Percentiles rank a stretch among this genome's conserved stretches.
Evolutionary conservation across 2,888 invertebrate species (phyloP).

Genomic region (Parnassius smintheus): DNA sequence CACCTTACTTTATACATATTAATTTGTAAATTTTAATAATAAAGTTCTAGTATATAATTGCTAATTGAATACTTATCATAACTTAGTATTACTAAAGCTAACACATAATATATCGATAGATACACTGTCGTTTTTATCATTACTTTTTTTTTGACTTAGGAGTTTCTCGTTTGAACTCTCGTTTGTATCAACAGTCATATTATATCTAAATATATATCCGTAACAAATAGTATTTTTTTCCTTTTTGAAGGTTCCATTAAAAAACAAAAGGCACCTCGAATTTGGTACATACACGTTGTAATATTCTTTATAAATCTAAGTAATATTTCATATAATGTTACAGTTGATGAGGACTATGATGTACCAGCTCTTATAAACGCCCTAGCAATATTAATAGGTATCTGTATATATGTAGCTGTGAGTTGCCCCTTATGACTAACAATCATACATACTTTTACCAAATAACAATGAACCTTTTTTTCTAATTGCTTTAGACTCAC

Average conservation of each 20-base stretch:
- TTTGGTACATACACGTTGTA: neutral
- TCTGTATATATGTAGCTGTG: constrained; percentile 50
- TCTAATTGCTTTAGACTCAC: neutral
- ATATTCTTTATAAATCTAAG: neutral
- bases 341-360: constrained; percentile 87
- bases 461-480: constrained; percentile 16
- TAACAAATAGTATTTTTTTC: constrained; percentile 18
- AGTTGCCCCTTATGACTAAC: constrained; percentile 54
- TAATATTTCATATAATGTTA: constrained; percentile 55
- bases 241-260: constrained; percentile 20
- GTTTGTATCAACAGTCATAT: no score
- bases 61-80: no score
- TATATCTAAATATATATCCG: neutral
- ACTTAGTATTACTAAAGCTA: no score
- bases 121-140: no score
- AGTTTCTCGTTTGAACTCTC: no score
- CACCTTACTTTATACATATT: no score
- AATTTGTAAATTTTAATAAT: no score
- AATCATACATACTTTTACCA: constrained; percentile 19
- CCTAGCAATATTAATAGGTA: constrained; percentile 86
- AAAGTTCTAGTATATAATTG: no score
- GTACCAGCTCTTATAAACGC: constrained; percentile 87
- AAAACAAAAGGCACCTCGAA: neutral
- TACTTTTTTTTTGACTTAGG: no score
- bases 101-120: no score